Evolutionary conservation across 2,888 invertebrate species (phyloP), one percentile per base, ranked within the genome.

Genomic region (Drosophila hamatofila): DNA sequence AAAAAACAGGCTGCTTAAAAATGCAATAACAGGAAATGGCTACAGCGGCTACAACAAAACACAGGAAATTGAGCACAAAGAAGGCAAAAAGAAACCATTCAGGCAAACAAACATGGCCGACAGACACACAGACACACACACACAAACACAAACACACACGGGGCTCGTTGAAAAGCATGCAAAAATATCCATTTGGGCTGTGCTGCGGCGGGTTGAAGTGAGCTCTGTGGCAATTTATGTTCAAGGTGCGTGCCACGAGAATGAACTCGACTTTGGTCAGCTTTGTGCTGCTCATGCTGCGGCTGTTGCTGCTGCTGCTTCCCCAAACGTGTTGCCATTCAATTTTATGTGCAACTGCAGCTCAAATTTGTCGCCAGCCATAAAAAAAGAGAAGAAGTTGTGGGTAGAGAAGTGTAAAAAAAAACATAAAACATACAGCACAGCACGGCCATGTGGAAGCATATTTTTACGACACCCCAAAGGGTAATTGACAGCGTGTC

Each of bases 11-110:
- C 86, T 88, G 83, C 81, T 83, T 86, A 78, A 88, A 83, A 83
- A 88, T 83, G 83, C 86, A 83, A 83, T 88, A 83, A 88, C 83
- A 88, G 83, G 88, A 83, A 83, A 83, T 83, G 86, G 86, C 88
- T 72, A 69, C 73, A 68, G 77, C 72, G 76, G 72, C 54, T 54
- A 54, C 81, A 79, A 83, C 84, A 87, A 86, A 88, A 81, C 77
- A 89, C 89, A 87, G 85, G 85, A 85, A 85, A 85, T 87, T 89
- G 85, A 85, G 88, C 83, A 80, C 87, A 84, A 72, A 72, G 75
- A 83, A 71, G 48, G 37, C 27, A 35, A 46, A 23, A 77, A 71
- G 72, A 65, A 65, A 27, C 37, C 67, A 72, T 62, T 49, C 42
- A 67, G 57, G 88, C 85, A 72, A 84, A 85, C 85, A 83, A 83